Evolutionary conservation across 2,113 vertebrate species (phyloP).

Genomic region (Hydrolagus affinis): DNA sequence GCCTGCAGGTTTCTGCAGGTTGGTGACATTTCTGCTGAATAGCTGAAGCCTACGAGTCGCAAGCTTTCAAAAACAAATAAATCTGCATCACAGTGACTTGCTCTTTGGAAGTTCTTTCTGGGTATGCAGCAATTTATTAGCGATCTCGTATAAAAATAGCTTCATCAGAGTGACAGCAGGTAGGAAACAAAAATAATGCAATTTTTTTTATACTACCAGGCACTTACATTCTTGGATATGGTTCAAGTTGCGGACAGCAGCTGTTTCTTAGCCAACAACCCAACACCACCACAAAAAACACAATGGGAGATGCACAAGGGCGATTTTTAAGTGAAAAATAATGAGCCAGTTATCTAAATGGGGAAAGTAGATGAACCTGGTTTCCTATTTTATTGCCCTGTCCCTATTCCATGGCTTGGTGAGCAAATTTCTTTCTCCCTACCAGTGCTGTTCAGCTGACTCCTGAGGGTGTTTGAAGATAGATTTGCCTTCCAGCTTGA

Average conservation of each 20-base stretch:
- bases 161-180: background rate
- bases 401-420: background rate
- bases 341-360: no score
- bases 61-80: background rate
- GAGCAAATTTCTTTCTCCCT: background rate
- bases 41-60: background rate
- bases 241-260: no score
- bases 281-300: no score
- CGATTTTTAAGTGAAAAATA: no score
- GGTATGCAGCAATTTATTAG: background rate
- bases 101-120: no score
- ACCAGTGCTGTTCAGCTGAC: background rate
- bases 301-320: no score
- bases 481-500: background rate
- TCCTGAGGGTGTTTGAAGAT: background rate
- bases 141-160: background rate
- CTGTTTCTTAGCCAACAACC: no score
- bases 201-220: no score
- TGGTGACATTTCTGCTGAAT: background rate
- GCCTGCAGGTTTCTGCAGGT: background rate
- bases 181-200: background rate
- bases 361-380: background rate
- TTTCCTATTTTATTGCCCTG: background rate
- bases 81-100: background rate
- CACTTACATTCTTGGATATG: no score